A percentile compares a stretch with the other conserved stretches of the same genome.
phyloP scores from a whole-genome alignment of 2,113 vertebrate species.

The Mesembrinibis cayennensis region DNA sequence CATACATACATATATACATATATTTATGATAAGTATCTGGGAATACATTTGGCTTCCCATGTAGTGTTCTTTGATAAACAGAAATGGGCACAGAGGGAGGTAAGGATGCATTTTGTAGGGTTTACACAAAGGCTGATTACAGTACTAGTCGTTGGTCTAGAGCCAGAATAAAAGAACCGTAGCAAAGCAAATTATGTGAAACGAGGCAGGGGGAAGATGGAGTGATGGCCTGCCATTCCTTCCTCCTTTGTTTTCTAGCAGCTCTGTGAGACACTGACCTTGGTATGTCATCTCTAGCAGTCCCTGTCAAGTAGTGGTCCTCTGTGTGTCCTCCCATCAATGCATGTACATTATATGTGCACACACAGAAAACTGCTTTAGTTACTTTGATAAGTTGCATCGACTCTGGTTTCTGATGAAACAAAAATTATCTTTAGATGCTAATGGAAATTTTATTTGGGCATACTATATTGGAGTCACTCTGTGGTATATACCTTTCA shows the following conservation, averaged over 20 bases:
- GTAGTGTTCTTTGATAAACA: background rate
- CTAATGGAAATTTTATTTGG: background rate
- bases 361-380: background rate
- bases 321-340: background rate
- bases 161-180: background rate
- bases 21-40: background rate
- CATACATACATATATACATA: background rate
- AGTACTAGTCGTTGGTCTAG: background rate
- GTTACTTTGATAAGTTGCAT: background rate
- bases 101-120: background rate
- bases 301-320: background rate
- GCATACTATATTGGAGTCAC: background rate
- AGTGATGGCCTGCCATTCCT: background rate
- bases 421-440: background rate
- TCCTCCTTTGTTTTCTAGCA: background rate
- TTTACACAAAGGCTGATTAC: background rate
- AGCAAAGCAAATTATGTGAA: background rate
- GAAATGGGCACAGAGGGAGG: background rate
- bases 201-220: background rate
- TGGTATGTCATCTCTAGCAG: background rate
- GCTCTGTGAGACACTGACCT: background rate
- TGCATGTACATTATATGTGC: no score
- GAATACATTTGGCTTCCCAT: background rate
- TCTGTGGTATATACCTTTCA: background rate
- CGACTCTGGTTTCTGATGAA: background rate